A percentile compares a stretch with the other conserved stretches of the same genome.
These are phyloP conservation scores for Narcine bancroftii DNA, from an alignment of 2,113 vertebrate genomes.

Conservation along the genomic window DNA sequence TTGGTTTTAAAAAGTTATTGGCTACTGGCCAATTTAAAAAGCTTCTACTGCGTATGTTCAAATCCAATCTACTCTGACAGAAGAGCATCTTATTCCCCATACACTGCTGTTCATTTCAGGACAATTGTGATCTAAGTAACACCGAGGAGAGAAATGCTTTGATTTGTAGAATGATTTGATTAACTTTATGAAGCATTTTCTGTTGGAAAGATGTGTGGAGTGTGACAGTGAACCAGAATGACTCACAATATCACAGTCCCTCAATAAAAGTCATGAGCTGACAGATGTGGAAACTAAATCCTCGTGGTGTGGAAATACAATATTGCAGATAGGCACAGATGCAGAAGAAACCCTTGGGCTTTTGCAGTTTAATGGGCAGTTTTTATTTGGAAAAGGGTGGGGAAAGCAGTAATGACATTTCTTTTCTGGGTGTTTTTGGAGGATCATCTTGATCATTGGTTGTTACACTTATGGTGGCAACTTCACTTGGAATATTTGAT, in stretches of 20 bases:
- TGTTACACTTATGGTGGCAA: background rate
- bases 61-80: background rate
- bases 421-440: background rate
- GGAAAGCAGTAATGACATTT: background rate
- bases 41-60: background rate
- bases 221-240: background rate
- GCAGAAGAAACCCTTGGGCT: background rate
- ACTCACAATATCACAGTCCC: background rate
- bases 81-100: background rate
- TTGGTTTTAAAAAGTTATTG: background rate
- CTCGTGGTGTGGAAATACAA: conserved; percentile 16
- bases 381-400: background rate
- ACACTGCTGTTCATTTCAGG: background rate
- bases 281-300: conserved; percentile 21
- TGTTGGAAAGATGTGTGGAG: background rate
- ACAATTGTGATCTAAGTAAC: too few species aligned
- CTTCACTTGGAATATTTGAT: background rate
- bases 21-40: background rate
- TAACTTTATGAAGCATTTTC: conserved; percentile 17
- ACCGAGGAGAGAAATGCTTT: background rate
- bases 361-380: background rate
- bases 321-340: conserved; percentile 1
- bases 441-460: background rate
- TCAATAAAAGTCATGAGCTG: background rate
- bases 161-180: background rate